These are phyloP conservation scores for Pammene fasciana DNA, from an alignment of 2,888 invertebrate species.

Conservation along the genomic window DNA sequence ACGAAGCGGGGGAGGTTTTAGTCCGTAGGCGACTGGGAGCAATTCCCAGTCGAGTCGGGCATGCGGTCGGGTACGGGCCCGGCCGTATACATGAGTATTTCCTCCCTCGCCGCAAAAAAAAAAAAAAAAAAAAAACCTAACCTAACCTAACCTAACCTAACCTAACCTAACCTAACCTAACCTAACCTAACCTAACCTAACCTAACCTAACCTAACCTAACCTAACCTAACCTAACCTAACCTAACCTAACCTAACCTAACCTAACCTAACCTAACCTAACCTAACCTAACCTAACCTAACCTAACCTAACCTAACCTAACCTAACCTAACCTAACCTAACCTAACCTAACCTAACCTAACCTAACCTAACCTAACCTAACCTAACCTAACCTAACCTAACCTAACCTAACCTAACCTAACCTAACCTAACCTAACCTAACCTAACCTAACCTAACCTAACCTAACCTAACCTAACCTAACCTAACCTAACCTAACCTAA, in stretches of 20 bases:
- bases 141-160: no score
- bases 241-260: constrained; percentile 25
- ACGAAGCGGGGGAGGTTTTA: no score
- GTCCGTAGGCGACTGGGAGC: no score
- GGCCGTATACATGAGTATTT: no score
- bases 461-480: constrained; percentile 27
- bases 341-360: constrained; percentile 27
- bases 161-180: no score
- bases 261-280: constrained; percentile 25
- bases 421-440: constrained; percentile 23
- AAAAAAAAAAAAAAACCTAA: no score
- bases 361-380: constrained; percentile 27
- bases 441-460: constrained; percentile 27
- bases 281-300: constrained; percentile 27
- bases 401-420: constrained; percentile 22
- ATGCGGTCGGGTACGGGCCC: no score
- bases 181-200: no score
- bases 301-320: constrained; percentile 27
- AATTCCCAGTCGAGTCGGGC: no score
- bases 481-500: constrained; percentile 27
- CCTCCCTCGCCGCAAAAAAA: no score
- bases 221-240: constrained; percentile 22
- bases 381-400: constrained; percentile 24
- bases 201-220: constrained; percentile 22
- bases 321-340: constrained; percentile 27